These are phyloP conservation scores for Diaprepes abbreviatus DNA, from an alignment of 2,888 invertebrate species.

Conservation along the genomic window DNA sequence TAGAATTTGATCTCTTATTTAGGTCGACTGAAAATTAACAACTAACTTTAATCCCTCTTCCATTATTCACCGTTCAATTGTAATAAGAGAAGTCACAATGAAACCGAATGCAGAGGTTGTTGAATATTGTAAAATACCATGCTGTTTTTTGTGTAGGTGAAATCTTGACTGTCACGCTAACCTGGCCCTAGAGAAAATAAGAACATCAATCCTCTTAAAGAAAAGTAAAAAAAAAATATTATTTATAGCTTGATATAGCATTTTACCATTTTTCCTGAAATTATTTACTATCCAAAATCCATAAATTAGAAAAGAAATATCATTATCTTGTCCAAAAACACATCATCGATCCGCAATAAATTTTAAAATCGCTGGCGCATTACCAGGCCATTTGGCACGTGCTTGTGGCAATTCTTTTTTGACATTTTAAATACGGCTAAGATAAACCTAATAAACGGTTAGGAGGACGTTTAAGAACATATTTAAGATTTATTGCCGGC, in stretches of 20 bases:
- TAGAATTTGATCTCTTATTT: too few relatives aligned
- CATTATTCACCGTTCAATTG: too few relatives aligned
- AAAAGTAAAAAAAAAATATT: not conserved
- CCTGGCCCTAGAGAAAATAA: too few relatives aligned
- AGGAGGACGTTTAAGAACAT: conserved; percentile 21
- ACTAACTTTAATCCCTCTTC: too few relatives aligned
- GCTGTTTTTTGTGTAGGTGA: too few relatives aligned
- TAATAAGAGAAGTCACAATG: too few relatives aligned
- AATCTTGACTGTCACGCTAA: too few relatives aligned
- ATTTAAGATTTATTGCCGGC: conserved; percentile 3
- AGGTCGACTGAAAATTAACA: too few relatives aligned
- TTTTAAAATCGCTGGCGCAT: conserved; percentile 43
- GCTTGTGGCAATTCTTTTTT: conserved; percentile 42
- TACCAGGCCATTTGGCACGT: conserved; percentile 46
- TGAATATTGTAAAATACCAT: too few relatives aligned
- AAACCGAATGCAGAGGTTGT: too few relatives aligned
- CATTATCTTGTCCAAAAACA: conserved; percentile 31
- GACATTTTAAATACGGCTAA: conserved; percentile 41
- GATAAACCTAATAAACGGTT: conserved; percentile 41
- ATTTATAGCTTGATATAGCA: not conserved
- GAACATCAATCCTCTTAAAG: too few relatives aligned
- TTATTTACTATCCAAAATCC: conserved; percentile 13
- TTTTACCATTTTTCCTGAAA: not conserved
- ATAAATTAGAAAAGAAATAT: conserved; percentile 27
- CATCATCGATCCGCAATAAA: conserved; percentile 39